phyloP scores from a whole-genome alignment of 2,113 vertebrate species.

The Sebastes fasciatus region DNA sequence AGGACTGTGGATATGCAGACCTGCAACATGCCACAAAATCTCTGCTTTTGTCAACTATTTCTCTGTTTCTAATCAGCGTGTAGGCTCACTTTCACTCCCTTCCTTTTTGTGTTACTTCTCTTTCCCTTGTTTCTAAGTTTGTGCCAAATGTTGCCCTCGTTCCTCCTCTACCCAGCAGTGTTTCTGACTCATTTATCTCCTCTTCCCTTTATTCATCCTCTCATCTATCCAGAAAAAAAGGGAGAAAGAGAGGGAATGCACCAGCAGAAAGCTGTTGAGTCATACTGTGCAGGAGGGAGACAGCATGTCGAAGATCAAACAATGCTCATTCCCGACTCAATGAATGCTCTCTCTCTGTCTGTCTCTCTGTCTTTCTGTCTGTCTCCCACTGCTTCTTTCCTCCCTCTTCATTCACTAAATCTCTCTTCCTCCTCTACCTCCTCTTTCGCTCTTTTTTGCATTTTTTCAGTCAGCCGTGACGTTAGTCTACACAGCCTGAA shows the following conservation, averaged over 20 bases:
- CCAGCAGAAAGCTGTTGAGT: conserved; percentile 62
- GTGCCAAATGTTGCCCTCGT: not conserved
- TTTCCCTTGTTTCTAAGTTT: no score
- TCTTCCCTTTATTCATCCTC: conserved; percentile 22
- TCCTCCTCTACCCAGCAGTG: conserved; percentile 7
- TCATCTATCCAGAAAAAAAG: conserved; percentile 11
- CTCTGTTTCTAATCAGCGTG: no score
- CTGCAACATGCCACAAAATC: not conserved
- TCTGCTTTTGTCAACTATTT: not conserved
- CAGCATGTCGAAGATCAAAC: conserved; percentile 57
- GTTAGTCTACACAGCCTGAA: conserved; percentile 56
- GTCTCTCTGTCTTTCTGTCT: conserved; percentile 15
- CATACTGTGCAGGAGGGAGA: conserved; percentile 58
- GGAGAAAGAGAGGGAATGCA: conserved; percentile 25
- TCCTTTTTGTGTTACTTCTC: no score
- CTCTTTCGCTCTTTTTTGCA: conserved; percentile 40
- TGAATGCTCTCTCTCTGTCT: conserved; percentile 24
- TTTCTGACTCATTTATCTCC: conserved; percentile 20
- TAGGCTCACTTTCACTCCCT: no score
- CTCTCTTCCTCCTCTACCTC: conserved; percentile 35
- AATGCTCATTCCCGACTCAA: conserved; percentile 38
- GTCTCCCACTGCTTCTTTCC: conserved; percentile 23
- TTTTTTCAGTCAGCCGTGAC: conserved; percentile 68
- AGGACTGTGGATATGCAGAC: not conserved
- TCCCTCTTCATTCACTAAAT: conserved; percentile 58